Evolutionary conservation across 2,888 invertebrate genomes (phyloP), one percentile per base, ranked within the genome.

Genomic region (Rotaria sp.): DNA sequence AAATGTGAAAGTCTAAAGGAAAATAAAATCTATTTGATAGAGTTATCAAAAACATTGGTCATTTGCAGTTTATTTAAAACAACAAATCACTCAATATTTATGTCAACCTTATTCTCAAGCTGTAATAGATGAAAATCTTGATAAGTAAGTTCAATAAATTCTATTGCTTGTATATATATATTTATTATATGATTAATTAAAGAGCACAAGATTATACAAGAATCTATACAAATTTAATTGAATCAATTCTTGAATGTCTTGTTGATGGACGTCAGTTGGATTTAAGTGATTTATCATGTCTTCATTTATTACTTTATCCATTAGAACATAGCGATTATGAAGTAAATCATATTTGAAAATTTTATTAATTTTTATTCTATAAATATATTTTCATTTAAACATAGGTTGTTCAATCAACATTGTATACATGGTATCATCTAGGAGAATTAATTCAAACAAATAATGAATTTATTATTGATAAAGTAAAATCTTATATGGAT

Each of bases 351-450:
- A n/a, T n/a, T n/a, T n/a, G n/a, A 24, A 7, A 67, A 30, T 13
- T 67, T 24, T 30, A 3, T 10, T 18, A 30, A 5, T 80, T 1
- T 45, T 11, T 45, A 18, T 35, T 35, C 18, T 21, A 35, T 35
- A 15, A 80, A 11, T 11, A 1, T 7, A 45, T n/a, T 15, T 45
- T 45, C 45, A 18, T 0, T 45, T 38, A 1, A 15, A 5, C 3
- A 45, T 80, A 94, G 94, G 93, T 94, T n/a, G 93, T 94, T 18
- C 94, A 94, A 89, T 95, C 97, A 88, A 97, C 98, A 2, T 99
- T 99, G 91, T 95, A 96, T 91, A 93, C 97, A 87, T 99, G 99
- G 99, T 97, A 96, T 92, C 94, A 95, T 48, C 92, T 99, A 55
- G 96, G 97, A 10, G 98, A 99, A 92, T 92, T 99, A 10, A 97